Percentiles rank a stretch among this genome's conserved stretches.
Conservation (phyloP, 1,140 invertebrate species). For the Megathymus violae region DNA sequence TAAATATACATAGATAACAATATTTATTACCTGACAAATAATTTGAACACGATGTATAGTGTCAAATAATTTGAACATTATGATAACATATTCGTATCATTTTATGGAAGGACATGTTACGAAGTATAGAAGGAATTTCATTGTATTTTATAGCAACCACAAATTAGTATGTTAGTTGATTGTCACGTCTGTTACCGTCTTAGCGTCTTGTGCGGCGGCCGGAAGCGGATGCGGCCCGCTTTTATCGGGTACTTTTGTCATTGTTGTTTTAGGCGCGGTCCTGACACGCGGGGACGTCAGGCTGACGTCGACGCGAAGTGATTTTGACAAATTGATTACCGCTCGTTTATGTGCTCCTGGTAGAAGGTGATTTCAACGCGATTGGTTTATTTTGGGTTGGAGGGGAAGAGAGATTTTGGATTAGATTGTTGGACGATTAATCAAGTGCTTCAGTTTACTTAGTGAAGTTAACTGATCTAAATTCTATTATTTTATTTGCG, state of each 20-base stretch:
- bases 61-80: too few relatives aligned
- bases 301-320: constrained; percentile 27
- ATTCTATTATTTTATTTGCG: neutral
- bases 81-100: too few relatives aligned
- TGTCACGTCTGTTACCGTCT: constrained; percentile 15
- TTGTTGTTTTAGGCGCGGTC: constrained; percentile 26
- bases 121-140: too few relatives aligned
- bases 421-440: constrained; percentile 1
- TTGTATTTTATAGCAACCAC: neutral
- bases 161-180: constrained; percentile 10
- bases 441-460: neutral
- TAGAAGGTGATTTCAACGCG: constrained; percentile 20
- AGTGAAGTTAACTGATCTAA: neutral
- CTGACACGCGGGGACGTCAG: constrained; percentile 17
- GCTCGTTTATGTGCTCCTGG: constrained; percentile 28
- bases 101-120: too few relatives aligned
- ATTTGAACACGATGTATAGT: too few relatives aligned
- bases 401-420: neutral
- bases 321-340: constrained; percentile 35
- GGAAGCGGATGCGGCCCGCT: constrained; percentile 25
- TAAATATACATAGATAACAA: too few relatives aligned
- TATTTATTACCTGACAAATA: too few relatives aligned
- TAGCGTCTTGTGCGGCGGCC: constrained; percentile 25
- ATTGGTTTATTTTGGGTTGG: constrained; percentile 12
- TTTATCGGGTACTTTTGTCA: constrained; percentile 22